Base-by-base conservation (phyloP, 2,113 vertebrate genomes). In the Machaerirhynchus nigripectus region DNA sequence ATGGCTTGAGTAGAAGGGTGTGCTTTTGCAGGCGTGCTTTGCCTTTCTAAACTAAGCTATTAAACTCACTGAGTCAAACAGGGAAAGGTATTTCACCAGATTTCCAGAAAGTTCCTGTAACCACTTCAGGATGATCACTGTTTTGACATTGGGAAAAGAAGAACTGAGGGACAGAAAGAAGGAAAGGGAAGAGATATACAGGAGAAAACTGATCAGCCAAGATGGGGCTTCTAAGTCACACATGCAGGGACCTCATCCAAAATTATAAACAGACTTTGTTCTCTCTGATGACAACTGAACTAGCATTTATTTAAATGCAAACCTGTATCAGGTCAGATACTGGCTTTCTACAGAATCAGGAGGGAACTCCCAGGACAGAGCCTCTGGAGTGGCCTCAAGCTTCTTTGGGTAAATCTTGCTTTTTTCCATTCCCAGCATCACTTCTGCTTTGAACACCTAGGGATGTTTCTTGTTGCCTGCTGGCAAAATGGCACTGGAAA, bases 381-480 rank as follows among this genome's bases (percentile, higher is more conserved):
- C 37, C 15, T 92, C 55, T 83, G 27, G 46, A 86, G 52, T 24
- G 8, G 40, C 80, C 40, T 80, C 40, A 37, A 60, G 46, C 64
- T 94, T n/a, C 22, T 60, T 89, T 47, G 83, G 53, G 35, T 87
- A 35, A 95, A 49, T 33, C 71, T 87, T 95, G 50, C 31, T 89
- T 95, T 97, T 97, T 97, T 97, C 96, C 93, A 89, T 73, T 93
- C 86, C 64, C 39, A 11, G 69, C 93, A 69, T 87, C 89, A 95
- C 91, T 96, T 96, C 97, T 96, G 40, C 44, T 96, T 97, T 93
- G 79, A 97, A 96, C 97, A 97, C 95, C 89, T 95, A 86, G 73
- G 70, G 92, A 78, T 98, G 95, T 96, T 98, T 97, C 90, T 97
- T 59, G 50, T 96, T 97, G 92, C 71, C 88, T 92, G 79, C 84